These are phyloP conservation scores for Leucophenga montana DNA, from an alignment of 2,888 invertebrate genomes.

Conservation along the genomic window DNA sequence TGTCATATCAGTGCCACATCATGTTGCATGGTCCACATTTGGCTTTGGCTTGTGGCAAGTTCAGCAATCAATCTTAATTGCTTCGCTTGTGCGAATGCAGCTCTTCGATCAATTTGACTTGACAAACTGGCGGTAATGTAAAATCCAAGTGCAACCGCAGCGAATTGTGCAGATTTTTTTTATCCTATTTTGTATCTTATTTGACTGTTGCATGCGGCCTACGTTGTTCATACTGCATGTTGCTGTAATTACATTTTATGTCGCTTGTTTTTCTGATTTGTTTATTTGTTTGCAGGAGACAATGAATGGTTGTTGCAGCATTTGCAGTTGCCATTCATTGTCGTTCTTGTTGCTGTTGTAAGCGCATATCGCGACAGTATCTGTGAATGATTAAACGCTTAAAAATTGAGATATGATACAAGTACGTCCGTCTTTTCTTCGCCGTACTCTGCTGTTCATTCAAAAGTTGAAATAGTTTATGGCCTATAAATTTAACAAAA, in stretches of 20 bases:
- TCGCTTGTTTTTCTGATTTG: constrained; percentile 19
- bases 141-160: too few species aligned
- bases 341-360: not conserved
- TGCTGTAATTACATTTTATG: constrained; percentile 57
- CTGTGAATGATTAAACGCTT: constrained; percentile 64
- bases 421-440: too few species aligned
- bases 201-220: not conserved
- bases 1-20: too few species aligned
- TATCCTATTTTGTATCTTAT: too few species aligned
- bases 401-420: constrained; percentile 58
- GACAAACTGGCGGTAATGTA: constrained; percentile 45
- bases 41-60: constrained; percentile 32
- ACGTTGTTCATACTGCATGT: not conserved
- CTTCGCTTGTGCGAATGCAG: constrained; percentile 65
- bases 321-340: not conserved
- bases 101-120: constrained; percentile 63
- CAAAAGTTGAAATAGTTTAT: too few species aligned
- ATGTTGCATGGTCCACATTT: too few species aligned
- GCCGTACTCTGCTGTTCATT: too few species aligned
- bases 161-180: too few species aligned
- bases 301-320: not conserved
- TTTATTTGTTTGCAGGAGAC: constrained; percentile 24
- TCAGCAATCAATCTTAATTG: constrained; percentile 64
- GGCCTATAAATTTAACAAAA: too few species aligned
- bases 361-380: constrained; percentile 37